Base-by-base conservation (phyloP, 2,888 invertebrate species). In the Gari tellinella region DNA sequence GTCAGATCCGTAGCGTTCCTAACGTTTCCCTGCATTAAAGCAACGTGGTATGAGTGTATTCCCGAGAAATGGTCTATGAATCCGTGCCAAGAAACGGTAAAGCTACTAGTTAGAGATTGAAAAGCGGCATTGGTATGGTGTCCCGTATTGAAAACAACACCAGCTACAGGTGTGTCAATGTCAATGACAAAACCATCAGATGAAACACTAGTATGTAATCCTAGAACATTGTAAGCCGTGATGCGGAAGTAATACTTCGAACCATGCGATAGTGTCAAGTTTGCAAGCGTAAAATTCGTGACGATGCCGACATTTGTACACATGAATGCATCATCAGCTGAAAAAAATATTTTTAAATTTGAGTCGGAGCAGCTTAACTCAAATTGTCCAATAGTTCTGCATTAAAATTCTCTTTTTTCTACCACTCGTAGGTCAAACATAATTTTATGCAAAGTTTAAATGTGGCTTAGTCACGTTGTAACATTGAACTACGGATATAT, bases 141-240 rank as follows among this genome's bases (percentile, higher is more conserved):
- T 12, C 52, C 46, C 15, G 81, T 79, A 15, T 73, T 81, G 48
- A 70, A 81, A 1, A 79, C 77, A 15, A 72, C 58, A 1, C 81
- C 81, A 14, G 51, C 40, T 17, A 58, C 37, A 10, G 81, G 81
- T 12, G 21, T 64, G 15, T 62, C 66, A 37, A 53, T 61, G 49
- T 81, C 81, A 10, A 79, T 45, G 4, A 72, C 5, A 41, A 81
- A 67, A 5, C 81, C 81, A 41, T 81, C 79, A 17, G 81, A 81
- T 12, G 49, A 53, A 2, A 73, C 8, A 15, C 58, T 51, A 14
- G 76, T 69, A 14, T 72, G 70, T 10, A 76, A 53, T 3, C 79
- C 81, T n/a, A 79, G 60, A 1, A 25, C 49, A 38, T 83, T 83
- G 8, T 63, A 57, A 10, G 83, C 81, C 21, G 52, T 64, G 4